Evolutionary conservation across 2,888 invertebrate species (phyloP).

Genomic region (Sericinus montela): DNA sequence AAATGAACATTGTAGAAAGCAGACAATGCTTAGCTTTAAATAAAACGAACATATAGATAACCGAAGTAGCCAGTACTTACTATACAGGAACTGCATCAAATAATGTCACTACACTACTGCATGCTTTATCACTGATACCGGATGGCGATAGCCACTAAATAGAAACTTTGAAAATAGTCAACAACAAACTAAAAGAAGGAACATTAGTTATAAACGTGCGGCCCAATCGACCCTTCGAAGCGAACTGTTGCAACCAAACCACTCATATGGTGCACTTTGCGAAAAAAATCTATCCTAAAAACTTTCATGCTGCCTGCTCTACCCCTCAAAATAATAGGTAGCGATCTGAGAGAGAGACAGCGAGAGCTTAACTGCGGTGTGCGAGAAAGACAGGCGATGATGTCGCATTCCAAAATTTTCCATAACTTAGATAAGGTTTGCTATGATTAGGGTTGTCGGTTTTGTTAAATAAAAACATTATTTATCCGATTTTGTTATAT

Average conservation of each 20-base stretch:
- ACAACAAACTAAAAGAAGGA: constrained; percentile 23
- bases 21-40: too few relatives aligned
- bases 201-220: constrained; percentile 17
- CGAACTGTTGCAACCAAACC: constrained; percentile 51
- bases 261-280: constrained; percentile 67
- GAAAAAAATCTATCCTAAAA: constrained; percentile 74
- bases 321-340: constrained; percentile 66
- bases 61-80: constrained; percentile 4
- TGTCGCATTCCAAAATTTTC: constrained; percentile 76
- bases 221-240: constrained; percentile 22
- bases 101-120: constrained; percentile 1
- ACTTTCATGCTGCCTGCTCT: constrained; percentile 70
- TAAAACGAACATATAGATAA: too few relatives aligned
- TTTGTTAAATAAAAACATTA: neutral
- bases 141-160: constrained; percentile 22
- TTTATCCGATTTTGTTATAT: too few relatives aligned
- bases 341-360: constrained; percentile 47
- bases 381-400: constrained; percentile 48
- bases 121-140: constrained; percentile 20
- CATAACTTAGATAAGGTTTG: constrained; percentile 77
- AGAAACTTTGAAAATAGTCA: constrained; percentile 20
- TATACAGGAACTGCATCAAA: neutral
- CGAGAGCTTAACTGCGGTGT: constrained; percentile 34
- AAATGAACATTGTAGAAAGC: too few relatives aligned
- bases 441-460: constrained; percentile 72